Conservation (phyloP, 2,797 vertebrate species). For the Centroberyx gerrardi region DNA sequence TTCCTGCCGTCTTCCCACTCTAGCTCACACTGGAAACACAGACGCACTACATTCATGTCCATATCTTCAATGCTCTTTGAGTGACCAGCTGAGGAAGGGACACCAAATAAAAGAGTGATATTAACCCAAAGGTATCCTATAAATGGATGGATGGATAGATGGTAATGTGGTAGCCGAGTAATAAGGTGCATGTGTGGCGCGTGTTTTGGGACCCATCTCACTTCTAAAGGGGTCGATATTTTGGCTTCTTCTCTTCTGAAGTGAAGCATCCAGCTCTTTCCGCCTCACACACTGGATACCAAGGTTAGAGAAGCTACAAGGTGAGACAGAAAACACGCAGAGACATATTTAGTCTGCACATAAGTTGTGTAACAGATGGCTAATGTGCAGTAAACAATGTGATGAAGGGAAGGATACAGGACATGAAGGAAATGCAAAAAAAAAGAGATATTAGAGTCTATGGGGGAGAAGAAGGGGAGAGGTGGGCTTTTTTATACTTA, state of each 20-base stretch:
- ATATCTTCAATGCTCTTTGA: conserved; percentile 96
- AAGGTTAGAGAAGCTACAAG: conserved; percentile 91
- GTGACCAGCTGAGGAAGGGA: conserved; percentile 86
- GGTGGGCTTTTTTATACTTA: too few relatives aligned
- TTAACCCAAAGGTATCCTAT: too few relatives aligned
- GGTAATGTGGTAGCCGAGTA: not conserved
- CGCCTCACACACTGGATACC: conserved; percentile 96
- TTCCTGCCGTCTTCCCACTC: conserved; percentile 84
- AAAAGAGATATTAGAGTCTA: not conserved
- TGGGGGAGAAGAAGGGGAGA: too few relatives aligned
- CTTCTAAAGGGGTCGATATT: conserved; percentile 96
- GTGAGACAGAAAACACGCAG: not conserved
- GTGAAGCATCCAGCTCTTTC: conserved; percentile 91
- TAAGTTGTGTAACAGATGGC: too few relatives aligned
- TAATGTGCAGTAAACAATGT: too few relatives aligned
- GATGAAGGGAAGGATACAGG: too few relatives aligned
- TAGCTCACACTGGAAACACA: conserved; percentile 94
- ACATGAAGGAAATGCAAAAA: not conserved
- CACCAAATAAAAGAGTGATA: not conserved
- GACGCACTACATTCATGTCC: conserved; percentile 95
- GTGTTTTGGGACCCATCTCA: conserved; percentile 70
- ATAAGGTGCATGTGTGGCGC: not conserved
- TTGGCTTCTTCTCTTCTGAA: conserved; percentile 90
- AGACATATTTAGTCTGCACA: not conserved
- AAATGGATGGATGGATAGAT: not conserved